Base-by-base conservation (phyloP, 1,140 invertebrate genomes). In the Harlomillsia oculata region DNA sequence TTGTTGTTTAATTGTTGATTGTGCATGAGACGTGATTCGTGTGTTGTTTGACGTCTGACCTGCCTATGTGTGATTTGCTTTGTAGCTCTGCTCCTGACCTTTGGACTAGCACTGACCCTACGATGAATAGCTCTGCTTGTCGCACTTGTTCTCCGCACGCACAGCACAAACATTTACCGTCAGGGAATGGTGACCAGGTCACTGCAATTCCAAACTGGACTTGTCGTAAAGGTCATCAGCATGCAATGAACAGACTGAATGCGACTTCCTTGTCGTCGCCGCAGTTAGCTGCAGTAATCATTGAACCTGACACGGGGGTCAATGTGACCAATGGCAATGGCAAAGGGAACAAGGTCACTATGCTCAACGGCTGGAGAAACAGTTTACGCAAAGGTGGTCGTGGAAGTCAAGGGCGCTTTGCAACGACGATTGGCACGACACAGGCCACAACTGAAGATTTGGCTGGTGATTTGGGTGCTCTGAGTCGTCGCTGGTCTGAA, bases 401-500 rank as follows among this genome's bases (percentile, higher is more conserved):
- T 4, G 30, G 39, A 9, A 56, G 41, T 26, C 53, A 40, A 16
- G 53, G 59, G 3, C 29, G 59, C 5, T 61, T 40, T 52, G 59
- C 50, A 2, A 56, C 59, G 0, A 56, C 53, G 16, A 49, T 58
- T 3, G 48, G 56, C 8, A 52, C 45, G 14, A 56, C 53, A 32
- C 30, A 18, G 34, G 46, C 26, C 13, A 37, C 55, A 8, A 52
- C 39, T n/a, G 37, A 40, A 21, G 55, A 57, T 39, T 37, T 51
- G 9, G 29, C 23, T 29, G 16, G 9, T 28, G 55, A 57, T 8
- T 51, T 49, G 20, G 43, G 45, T 16, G 20, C 46, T 14, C n/a
- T 55, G n/a, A 39, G 52, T 13, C 54, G 66, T 20, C 53, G 67
- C 20, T 68, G 67, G 67, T 68, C 65, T 20, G 65, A 68, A 57